Conservation (phyloP, 2,113 vertebrate species). For the Pangasianodon hypophthalmus region DNA sequence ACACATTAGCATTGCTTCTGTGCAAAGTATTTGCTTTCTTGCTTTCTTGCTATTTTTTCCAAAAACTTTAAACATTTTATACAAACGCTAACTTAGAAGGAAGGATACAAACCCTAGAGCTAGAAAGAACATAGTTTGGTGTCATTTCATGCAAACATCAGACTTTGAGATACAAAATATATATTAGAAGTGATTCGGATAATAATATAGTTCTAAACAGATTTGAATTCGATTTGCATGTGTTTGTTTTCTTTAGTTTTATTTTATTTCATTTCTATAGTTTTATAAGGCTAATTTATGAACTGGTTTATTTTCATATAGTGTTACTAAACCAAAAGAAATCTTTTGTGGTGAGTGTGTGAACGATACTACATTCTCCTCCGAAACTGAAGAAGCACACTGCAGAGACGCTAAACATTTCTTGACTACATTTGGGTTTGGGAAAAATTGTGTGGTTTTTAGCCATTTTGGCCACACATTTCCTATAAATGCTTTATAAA, state of each 20-base stretch:
- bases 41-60: neutral
- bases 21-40: neutral
- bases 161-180: neutral
- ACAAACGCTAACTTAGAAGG: neutral
- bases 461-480: neutral
- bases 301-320: neutral
- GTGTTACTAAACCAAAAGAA: neutral
- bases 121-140: neutral
- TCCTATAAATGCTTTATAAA: neutral
- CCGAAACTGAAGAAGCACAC: neutral
- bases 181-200: neutral
- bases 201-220: neutral
- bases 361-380: neutral
- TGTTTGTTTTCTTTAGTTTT: slow-evolving; percentile 32
- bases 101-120: neutral
- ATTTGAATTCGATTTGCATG: neutral
- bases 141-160: neutral
- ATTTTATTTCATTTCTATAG: neutral
- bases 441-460: neutral
- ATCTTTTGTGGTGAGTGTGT: neutral
- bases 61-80: neutral
- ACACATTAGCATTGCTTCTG: neutral
- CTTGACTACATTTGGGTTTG: no score
- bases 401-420: neutral
- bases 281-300: neutral